These are phyloP conservation scores for Schizotus pectinicornis DNA, from an alignment of 2,888 invertebrate species.

Conservation along the genomic window DNA sequence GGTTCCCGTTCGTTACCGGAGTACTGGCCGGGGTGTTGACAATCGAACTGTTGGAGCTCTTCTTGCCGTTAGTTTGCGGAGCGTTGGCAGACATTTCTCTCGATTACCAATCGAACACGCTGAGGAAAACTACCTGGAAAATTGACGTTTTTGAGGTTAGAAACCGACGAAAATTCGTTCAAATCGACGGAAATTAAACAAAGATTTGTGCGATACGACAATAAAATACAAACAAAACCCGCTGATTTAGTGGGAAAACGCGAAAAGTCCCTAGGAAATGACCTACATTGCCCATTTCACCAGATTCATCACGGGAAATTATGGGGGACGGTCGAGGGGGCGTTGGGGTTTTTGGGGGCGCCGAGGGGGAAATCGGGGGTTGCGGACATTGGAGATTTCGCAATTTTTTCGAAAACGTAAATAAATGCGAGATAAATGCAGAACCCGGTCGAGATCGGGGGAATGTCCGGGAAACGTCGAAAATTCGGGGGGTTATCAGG, in stretches of 20 bases:
- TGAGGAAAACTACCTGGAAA: constrained; percentile 40
- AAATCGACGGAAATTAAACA: not conserved
- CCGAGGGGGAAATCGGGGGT: too few relatives aligned
- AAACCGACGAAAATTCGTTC: not conserved
- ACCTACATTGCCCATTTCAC: constrained; percentile 43
- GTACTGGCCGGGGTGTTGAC: constrained; percentile 56
- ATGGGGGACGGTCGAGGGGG: too few relatives aligned
- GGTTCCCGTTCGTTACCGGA: constrained; percentile 52
- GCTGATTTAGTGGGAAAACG: constrained; percentile 41
- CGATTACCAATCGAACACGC: constrained; percentile 37
- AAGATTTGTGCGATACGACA: constrained; percentile 28
- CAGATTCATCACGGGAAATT: not conserved
- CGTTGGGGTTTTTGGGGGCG: too few relatives aligned
- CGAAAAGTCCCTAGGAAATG: constrained; percentile 47
- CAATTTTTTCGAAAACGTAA: not conserved
- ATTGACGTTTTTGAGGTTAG: constrained; percentile 1
- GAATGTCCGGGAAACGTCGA: not conserved
- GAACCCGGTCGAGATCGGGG: too few relatives aligned
- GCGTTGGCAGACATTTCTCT: constrained; percentile 43
- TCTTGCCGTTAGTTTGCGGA: constrained; percentile 50
- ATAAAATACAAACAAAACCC: constrained; percentile 36
- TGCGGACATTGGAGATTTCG: not conserved
- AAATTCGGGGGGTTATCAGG: too few relatives aligned
- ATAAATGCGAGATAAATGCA: not conserved
- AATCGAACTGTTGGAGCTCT: constrained; percentile 51